Evolutionary conservation across 2,113 vertebrate genomes (phyloP).

Genomic region (Nicator chloris): DNA sequence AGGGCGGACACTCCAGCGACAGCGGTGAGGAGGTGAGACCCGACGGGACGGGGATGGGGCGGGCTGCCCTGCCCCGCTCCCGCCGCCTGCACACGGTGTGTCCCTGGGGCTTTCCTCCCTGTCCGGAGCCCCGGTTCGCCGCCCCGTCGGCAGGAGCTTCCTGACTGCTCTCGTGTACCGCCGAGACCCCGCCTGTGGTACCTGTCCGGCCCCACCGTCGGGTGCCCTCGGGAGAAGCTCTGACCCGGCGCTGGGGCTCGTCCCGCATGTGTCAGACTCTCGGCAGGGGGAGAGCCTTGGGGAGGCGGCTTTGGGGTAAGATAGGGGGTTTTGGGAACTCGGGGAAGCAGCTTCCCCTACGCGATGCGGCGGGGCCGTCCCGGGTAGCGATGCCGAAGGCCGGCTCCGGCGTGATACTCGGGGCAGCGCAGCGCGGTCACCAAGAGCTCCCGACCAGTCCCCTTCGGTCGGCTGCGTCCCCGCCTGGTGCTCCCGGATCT

Average conservation of each 20-base stretch:
- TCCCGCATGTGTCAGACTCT: not conserved
- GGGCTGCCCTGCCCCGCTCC: not conserved
- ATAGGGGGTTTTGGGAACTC: not conserved
- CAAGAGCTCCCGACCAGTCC: not conserved
- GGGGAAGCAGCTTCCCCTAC: not conserved
- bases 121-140: not conserved
- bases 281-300: not conserved
- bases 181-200: not conserved
- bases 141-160: not conserved
- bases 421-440: no score
- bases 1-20: constrained; percentile 66
- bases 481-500: not conserved
- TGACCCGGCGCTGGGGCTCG: not conserved
- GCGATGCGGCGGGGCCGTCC: no score
- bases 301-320: not conserved
- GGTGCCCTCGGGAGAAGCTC: not conserved
- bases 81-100: no score
- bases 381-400: no score
- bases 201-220: no score
- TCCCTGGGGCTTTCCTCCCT: not conserved
- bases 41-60: not conserved
- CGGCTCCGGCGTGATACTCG: not conserved
- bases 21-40: constrained; percentile 80
- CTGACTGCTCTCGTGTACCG: no score
- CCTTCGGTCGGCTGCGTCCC: not conserved